A percentile compares a stretch with the other conserved stretches of the same genome.
phyloP scores from a whole-genome alignment of 2,888 invertebrate genomes.

The Pomacea canaliculata region DNA sequence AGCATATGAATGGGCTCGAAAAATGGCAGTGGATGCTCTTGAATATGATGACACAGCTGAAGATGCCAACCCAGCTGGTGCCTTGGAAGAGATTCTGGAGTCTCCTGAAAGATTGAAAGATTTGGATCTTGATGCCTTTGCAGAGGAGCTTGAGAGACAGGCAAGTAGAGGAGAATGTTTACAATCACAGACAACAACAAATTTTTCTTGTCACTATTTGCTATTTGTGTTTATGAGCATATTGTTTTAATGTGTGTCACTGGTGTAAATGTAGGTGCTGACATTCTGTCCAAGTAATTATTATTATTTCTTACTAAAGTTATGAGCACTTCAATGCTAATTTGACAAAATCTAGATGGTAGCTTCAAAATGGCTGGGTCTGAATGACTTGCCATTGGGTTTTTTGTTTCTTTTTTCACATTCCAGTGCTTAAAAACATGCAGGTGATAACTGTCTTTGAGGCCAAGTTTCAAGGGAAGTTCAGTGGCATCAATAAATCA shows the following conservation, averaged over 20 bases:
- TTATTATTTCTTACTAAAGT: too few species aligned
- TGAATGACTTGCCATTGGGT: too few species aligned
- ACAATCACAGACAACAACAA: neutral
- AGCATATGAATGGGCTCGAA: constrained; percentile 99
- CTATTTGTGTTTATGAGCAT: neutral
- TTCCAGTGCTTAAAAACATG: too few species aligned
- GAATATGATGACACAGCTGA: constrained; percentile 92
- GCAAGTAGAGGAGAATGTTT: constrained; percentile 63
- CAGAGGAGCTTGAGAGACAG: constrained; percentile 94
- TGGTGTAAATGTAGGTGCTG: neutral
- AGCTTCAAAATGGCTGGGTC: too few species aligned
- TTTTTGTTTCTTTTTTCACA: too few species aligned
- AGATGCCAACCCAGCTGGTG: constrained; percentile 92
- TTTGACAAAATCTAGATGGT: too few species aligned
- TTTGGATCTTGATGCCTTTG: constrained; percentile 97
- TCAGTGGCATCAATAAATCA: too few species aligned
- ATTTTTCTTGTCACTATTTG: neutral
- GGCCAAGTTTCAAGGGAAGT: too few species aligned
- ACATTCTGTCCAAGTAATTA: too few species aligned
- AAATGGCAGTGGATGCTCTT: constrained; percentile 99
- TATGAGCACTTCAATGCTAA: too few species aligned
- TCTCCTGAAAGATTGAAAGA: constrained; percentile 94
- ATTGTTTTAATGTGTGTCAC: neutral
- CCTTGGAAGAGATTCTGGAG: constrained; percentile 96
- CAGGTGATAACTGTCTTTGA: too few species aligned